These are phyloP conservation scores for Diarsia rubi DNA, from an alignment of 2,888 invertebrate species.

Conservation along the genomic window DNA sequence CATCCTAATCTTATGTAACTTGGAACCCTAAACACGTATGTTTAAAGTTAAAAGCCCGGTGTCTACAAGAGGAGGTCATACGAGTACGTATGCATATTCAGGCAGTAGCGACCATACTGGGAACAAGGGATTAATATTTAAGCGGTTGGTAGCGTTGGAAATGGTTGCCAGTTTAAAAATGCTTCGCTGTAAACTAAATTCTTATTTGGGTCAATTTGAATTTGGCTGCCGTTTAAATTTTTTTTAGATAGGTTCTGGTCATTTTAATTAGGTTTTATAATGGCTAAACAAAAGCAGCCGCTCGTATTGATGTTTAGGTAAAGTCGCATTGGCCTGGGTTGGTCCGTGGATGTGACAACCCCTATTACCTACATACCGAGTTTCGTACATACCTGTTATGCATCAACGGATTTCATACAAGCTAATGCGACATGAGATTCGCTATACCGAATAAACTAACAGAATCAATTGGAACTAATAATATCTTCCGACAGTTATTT, in stretches of 20 bases:
- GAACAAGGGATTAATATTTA: slow-evolving; percentile 58
- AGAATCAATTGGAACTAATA: background rate
- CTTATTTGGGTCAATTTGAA: slow-evolving; percentile 5
- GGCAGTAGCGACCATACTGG: slow-evolving; percentile 24
- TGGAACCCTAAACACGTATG: slow-evolving; percentile 10
- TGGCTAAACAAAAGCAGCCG: background rate
- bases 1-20: slow-evolving; percentile 6
- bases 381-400: too few relatives aligned
- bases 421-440: too few relatives aligned
- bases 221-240: background rate
- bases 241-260: background rate
- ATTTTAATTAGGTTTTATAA: background rate
- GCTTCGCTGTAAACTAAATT: slow-evolving; percentile 26
- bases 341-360: too few relatives aligned
- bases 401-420: too few relatives aligned
- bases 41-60: slow-evolving; percentile 12
- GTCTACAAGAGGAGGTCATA: slow-evolving; percentile 9
- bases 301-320: too few relatives aligned
- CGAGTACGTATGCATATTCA: slow-evolving; percentile 52
- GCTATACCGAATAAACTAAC: background rate
- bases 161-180: slow-evolving; percentile 48
- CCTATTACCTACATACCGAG: too few relatives aligned
- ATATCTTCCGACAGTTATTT: background rate
- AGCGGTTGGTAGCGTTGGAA: slow-evolving; percentile 50
- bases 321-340: too few relatives aligned